Conservation (phyloP, 1,140 invertebrate species). For the Paraescarpia echinospica region DNA sequence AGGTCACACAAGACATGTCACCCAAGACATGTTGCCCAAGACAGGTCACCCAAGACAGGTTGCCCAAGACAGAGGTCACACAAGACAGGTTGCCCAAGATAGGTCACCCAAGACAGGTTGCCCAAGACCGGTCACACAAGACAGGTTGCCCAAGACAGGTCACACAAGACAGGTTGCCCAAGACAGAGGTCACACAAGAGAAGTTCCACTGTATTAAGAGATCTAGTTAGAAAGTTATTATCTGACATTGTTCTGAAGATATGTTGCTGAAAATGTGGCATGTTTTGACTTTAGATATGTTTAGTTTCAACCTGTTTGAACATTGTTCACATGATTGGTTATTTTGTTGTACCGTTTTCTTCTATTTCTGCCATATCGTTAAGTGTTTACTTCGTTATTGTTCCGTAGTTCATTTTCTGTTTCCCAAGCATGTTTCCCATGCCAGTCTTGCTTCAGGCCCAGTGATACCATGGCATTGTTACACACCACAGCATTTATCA, state of each 20-base stretch:
- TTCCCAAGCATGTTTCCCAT: not conserved
- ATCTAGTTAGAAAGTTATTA: too few species aligned
- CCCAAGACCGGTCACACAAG: too few species aligned
- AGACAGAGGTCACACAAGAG: too few species aligned
- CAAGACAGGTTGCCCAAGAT: too few species aligned
- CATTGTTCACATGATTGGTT: not conserved
- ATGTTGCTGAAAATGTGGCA: not conserved
- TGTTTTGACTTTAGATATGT: not conserved
- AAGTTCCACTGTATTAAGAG: too few species aligned
- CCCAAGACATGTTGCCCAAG: too few species aligned
- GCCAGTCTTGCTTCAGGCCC: not conserved
- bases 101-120: too few species aligned
- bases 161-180: too few species aligned
- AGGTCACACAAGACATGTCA: too few species aligned
- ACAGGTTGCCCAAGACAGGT: too few species aligned
- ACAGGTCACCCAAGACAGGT: too few species aligned
- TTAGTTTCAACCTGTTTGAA: not conserved
- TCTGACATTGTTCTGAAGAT: not conserved
- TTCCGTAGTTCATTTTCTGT: not conserved
- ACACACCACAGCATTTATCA: not conserved
- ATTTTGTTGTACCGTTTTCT: not conserved
- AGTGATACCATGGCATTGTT: not conserved
- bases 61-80: too few species aligned
- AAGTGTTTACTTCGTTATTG: not conserved
- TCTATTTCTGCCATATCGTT: not conserved